Evolutionary conservation across 2,113 vertebrate genomes (phyloP).

Genomic region (Fulica atra): DNA sequence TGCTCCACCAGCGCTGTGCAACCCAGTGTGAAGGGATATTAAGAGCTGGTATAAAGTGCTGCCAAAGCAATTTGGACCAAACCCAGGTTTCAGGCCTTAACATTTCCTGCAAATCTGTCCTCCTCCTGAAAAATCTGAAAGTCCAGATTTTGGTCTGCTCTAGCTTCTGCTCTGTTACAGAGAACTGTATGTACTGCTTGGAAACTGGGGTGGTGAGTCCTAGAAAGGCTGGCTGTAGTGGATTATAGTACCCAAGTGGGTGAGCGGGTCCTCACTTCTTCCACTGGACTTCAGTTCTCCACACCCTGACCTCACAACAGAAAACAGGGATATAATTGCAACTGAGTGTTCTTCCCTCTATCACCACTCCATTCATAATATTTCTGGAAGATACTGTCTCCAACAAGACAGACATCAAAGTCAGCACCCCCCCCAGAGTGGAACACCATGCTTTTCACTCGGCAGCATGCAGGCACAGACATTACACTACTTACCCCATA

Average conservation of each 20-base stretch:
- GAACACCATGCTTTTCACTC: rapidly evolving
- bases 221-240: neutral
- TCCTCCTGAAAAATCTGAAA: neutral
- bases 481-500: neutral
- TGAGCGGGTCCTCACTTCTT: neutral
- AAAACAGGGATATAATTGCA: neutral
- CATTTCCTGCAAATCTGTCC: conserved; percentile 32
- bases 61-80: conserved; percentile 53
- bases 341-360: neutral
- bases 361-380: rapidly evolving
- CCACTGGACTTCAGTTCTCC: neutral
- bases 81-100: conserved; percentile 5
- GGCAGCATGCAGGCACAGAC: neutral
- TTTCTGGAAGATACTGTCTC: neutral
- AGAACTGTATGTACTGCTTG: neutral
- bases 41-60: neutral
- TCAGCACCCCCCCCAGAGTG: no score
- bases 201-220: neutral
- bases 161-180: neutral
- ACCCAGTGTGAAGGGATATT: neutral
- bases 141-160: neutral
- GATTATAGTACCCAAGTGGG: neutral
- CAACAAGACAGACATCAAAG: neutral
- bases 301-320: neutral
- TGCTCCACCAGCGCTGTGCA: conserved; percentile 35